Evolutionary conservation across 2,113 vertebrate genomes (phyloP), one percentile per base, ranked within the genome.

Genomic region (Arvicanthis niloticus): DNA sequence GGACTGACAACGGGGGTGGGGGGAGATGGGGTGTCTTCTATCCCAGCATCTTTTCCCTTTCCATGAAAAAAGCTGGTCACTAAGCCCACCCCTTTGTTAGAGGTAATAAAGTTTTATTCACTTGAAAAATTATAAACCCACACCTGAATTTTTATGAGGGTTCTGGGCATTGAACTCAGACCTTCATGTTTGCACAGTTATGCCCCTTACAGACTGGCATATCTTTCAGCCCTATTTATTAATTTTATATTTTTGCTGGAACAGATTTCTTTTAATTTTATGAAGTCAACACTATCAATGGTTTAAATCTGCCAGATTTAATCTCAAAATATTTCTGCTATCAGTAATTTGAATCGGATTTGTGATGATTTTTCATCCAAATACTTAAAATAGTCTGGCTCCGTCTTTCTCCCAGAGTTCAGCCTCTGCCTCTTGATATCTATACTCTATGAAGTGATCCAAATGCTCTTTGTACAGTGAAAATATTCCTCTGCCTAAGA

Each of bases 91-190:
- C 53, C 2, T 34, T 78, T 86, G 68, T 95, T 9, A 91, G 2
- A 90, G 81, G 40, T 40, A 93, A 88, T 96, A 60, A 76, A 51
- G 8, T 37, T 80, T 89, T 45, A 34, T 53, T 91, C 26, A 85
- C 53, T 89, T 91, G 34, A 31, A 88, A 88, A 70, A 42, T 45
- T 48, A 34, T 17, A 65, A 65, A 42, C 45, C 62, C 42, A 86
- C 40, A 86, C 42, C 65, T 51, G 45, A 5, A 34, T 37, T 67
- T 51, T 60, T 82, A 86, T 34, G 40, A 67, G 40, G 26, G 42
- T 34, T 29, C 58, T 34, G 2, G n/a, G 53, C 21, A 40, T 42
- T 42, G 40, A 85, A 48, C 16, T 65, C 82, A 85, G 24, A 19
- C 7, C 40, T 0, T 21, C 3, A 0, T 15, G 45, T 19, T n/a